Percentiles rank a stretch among this genome's conserved stretches.
phyloP scores from a whole-genome alignment of 2,888 invertebrate genomes.

The Eledona agricola region DNA sequence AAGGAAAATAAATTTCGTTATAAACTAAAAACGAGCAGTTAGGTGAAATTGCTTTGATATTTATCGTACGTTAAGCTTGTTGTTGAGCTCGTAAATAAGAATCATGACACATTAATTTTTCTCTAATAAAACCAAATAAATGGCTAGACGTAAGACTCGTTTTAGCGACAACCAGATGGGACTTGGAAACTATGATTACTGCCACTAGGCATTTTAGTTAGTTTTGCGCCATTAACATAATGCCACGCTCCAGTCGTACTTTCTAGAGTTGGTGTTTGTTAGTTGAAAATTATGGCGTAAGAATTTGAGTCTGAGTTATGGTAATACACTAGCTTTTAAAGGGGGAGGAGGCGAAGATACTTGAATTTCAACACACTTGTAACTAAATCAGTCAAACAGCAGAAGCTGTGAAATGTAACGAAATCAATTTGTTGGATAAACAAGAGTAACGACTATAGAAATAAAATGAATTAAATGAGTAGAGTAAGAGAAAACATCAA shows the following conservation, averaged over 20 bases:
- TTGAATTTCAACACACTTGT: no score
- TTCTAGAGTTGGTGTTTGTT: constrained; percentile 21
- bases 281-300: constrained; percentile 14
- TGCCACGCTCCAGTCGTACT: constrained; percentile 24
- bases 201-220: constrained; percentile 21
- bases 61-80: constrained; percentile 11
- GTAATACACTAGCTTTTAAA: constrained; percentile 22
- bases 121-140: constrained; percentile 21
- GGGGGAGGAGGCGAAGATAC: no score
- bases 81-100: constrained; percentile 19
- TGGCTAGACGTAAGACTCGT: constrained; percentile 18
- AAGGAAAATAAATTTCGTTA: constrained; percentile 4
- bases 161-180: constrained; percentile 20
- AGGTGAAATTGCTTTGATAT: constrained; percentile 15
- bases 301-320: constrained; percentile 16
- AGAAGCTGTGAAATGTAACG: no score
- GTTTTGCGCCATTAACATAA: constrained; percentile 30
- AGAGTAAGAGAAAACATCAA: no score
- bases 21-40: constrained; percentile 9
- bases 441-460: no score
- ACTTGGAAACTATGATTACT: constrained; percentile 26
- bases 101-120: constrained; percentile 21
- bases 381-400: no score
- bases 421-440: no score
- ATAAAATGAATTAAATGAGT: no score